Conservation (phyloP, 2,113 vertebrate species). For the Platysternon megacephalum region DNA sequence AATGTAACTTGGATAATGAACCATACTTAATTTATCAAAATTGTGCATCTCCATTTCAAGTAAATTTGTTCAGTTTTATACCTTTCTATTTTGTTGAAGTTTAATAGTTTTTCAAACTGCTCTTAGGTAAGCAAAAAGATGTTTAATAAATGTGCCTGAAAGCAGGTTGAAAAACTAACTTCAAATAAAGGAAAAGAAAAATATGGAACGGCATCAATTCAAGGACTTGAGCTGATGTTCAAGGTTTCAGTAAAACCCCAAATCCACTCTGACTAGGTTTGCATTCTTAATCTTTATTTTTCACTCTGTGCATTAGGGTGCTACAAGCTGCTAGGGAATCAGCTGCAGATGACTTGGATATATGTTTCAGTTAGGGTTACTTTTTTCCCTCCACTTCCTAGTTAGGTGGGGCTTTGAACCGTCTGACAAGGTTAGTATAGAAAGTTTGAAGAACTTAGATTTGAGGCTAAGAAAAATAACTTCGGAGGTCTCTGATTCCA, state of each 20-base stretch:
- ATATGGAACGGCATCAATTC: background rate
- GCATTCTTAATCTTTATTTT: too few species aligned
- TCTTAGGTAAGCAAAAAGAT: background rate
- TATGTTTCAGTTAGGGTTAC: background rate
- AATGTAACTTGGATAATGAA: background rate
- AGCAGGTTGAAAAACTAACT: background rate
- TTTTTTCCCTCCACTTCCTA: background rate
- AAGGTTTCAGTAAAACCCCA: background rate
- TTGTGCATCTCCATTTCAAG: background rate
- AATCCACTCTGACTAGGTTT: background rate
- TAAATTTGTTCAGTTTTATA: background rate
- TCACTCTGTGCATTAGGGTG: too few species aligned
- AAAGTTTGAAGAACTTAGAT: background rate
- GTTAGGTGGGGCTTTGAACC: background rate
- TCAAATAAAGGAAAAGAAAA: background rate
- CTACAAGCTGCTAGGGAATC: too few species aligned
- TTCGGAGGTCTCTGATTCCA: background rate
- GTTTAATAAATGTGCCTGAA: background rate
- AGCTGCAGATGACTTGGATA: background rate
- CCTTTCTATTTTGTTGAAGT: background rate
- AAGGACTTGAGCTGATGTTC: background rate
- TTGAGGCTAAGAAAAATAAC: background rate
- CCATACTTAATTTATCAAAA: background rate
- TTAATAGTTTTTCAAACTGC: background rate
- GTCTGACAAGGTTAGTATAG: background rate